A percentile compares a stretch with the other conserved stretches of the same genome.
Conservation (phyloP, 2,113 vertebrate genomes). For the Lampris megalopsis region DNA sequence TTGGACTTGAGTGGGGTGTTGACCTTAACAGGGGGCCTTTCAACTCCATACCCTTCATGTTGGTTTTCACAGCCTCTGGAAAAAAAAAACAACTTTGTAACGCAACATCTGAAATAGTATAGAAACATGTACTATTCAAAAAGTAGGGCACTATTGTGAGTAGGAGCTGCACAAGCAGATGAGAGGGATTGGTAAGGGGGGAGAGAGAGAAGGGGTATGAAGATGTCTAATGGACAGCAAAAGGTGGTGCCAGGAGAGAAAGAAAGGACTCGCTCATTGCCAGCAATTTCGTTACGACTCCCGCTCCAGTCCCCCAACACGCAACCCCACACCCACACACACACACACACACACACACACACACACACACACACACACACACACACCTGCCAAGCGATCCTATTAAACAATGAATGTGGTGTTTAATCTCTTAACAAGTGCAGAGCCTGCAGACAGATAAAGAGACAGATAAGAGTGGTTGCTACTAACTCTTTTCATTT, state of each 20-base stretch:
- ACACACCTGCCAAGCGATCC: slow-evolving; percentile 71
- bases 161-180: background rate
- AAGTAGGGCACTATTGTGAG: slow-evolving; percentile 6
- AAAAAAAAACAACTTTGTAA: background rate
- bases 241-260: slow-evolving; percentile 54
- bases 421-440: slow-evolving; percentile 71
- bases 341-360: background rate
- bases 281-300: slow-evolving; percentile 67
- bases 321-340: slow-evolving; percentile 11
- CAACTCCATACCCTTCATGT: background rate
- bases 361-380: slow-evolving; percentile 8
- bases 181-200: background rate
- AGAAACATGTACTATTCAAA: slow-evolving; percentile 33
- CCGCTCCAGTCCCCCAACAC: slow-evolving; percentile 31
- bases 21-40: too few species aligned
- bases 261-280: slow-evolving; percentile 59
- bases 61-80: background rate
- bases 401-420: slow-evolving; percentile 68
- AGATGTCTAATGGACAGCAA: slow-evolving; percentile 47
- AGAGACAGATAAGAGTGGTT: slow-evolving; percentile 37
- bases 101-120: slow-evolving; percentile 5
- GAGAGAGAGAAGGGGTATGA: slow-evolving; percentile 15
- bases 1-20: too few species aligned
- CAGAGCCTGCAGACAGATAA: slow-evolving; percentile 35
- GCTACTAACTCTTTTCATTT: slow-evolving; percentile 8